phyloP scores from a whole-genome alignment of 2,888 invertebrate genomes.

The Notodonta ziczac region DNA sequence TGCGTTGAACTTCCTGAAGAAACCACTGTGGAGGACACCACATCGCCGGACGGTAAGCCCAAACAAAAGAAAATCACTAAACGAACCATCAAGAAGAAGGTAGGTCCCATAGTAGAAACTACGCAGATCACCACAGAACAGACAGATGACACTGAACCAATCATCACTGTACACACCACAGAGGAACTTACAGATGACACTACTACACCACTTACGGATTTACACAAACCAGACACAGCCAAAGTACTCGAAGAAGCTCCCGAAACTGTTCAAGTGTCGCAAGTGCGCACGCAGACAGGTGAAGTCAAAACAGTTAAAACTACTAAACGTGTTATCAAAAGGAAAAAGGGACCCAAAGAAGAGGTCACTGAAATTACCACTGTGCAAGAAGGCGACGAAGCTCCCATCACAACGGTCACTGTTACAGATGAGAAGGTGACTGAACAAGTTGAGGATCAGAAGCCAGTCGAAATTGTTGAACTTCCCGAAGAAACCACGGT shows the following conservation, averaged over 20 bases:
- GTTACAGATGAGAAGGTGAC: conserved; percentile 2
- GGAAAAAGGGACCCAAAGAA: conserved; percentile 9
- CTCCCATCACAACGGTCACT: not conserved
- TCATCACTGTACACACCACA: not conserved
- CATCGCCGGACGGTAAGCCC: conserved; percentile 48
- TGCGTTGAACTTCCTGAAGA: conserved; percentile 44
- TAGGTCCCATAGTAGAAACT: not conserved
- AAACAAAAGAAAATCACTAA: conserved; percentile 34
- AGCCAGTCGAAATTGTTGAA: no score
- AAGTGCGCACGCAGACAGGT: conserved; percentile 3
- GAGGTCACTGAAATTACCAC: conserved; percentile 9
- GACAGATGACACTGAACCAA: conserved; percentile 1
- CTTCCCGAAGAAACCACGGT: no score
- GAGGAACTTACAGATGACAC: conserved; percentile 7
- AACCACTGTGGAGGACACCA: conserved; percentile 28
- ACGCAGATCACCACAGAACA: conserved; percentile 3
- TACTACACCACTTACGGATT: not conserved
- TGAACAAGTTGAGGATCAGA: no score
- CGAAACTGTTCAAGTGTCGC: conserved; percentile 5
- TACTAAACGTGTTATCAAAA: conserved; percentile 8
- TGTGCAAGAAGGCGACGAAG: conserved; percentile 4
- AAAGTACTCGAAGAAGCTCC: conserved; percentile 1
- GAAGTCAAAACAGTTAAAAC: conserved; percentile 3
- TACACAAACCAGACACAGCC: not conserved
- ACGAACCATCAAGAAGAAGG: conserved; percentile 13